phyloP scores from a whole-genome alignment of 1,140 invertebrate genomes.

The Ips nitidus region DNA sequence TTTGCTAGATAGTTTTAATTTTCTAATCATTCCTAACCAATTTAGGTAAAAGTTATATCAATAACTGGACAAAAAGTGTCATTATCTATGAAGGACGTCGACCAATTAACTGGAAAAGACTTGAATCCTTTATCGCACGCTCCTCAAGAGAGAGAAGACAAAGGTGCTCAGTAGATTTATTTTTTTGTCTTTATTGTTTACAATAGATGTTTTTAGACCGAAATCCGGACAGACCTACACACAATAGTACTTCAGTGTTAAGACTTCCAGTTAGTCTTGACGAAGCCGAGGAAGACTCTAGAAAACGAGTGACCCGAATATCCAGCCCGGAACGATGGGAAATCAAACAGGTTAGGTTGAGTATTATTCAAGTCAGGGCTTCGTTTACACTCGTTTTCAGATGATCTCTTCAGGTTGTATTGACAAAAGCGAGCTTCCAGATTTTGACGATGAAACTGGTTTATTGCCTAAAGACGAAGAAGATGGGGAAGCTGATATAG shows the following conservation, averaged over 20 bases:
- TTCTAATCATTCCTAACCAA: neutral
- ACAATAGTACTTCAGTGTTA: conserved; percentile 61
- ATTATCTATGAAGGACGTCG: conserved; percentile 98
- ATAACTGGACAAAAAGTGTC: conserved; percentile 93
- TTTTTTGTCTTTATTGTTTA: conserved; percentile 12
- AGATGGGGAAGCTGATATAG: conserved; percentile 95
- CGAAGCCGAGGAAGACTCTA: conserved; percentile 76
- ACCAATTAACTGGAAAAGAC: conserved; percentile 93
- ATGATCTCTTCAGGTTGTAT: conserved; percentile 86
- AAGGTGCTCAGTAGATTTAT: conserved; percentile 43
- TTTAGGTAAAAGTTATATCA: conserved; percentile 80
- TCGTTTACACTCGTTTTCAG: conserved; percentile 33
- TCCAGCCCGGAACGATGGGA: conserved; percentile 96
- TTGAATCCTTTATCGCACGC: conserved; percentile 81
- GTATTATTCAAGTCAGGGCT: conserved; percentile 42
- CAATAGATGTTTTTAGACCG: conserved; percentile 53
- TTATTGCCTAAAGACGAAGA: conserved; percentile 85
- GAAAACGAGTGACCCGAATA: conserved; percentile 84
- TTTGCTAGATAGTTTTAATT: conserved; percentile 17
- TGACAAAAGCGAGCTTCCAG: conserved; percentile 85
- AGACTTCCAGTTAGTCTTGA: conserved; percentile 62
- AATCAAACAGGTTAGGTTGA: conserved; percentile 63
- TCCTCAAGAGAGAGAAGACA: conserved; percentile 65
- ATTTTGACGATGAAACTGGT: conserved; percentile 90
- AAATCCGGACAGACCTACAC: conserved; percentile 81